Percentiles rank a stretch among this genome's conserved stretches.
Evolutionary conservation across 2,888 invertebrate species (phyloP).

Genomic region (Mechanitis mazaeus): DNA sequence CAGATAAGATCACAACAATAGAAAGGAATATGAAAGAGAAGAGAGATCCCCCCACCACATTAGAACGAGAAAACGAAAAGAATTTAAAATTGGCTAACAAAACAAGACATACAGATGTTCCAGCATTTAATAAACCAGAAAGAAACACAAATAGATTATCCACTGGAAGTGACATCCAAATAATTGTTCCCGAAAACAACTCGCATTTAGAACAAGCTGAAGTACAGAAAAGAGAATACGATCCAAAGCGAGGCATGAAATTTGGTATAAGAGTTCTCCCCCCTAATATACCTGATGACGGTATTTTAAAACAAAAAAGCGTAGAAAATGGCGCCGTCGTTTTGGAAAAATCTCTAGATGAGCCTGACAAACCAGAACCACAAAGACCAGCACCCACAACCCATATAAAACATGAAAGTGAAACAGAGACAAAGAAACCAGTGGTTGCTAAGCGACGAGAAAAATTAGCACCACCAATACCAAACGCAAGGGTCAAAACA

Average conservation of each 20-base stretch:
- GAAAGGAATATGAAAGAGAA: constrained; percentile 70
- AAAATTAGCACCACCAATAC: constrained; percentile 69
- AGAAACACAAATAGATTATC: constrained; percentile 61
- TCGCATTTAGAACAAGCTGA: constrained; percentile 65
- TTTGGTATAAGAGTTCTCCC: constrained; percentile 83
- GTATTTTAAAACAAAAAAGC: constrained; percentile 64
- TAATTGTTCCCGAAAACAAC: constrained; percentile 62
- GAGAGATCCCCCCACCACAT: constrained; percentile 57
- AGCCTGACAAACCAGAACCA: constrained; percentile 62
- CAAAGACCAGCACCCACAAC: constrained; percentile 50
- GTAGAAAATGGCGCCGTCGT: constrained; percentile 61
- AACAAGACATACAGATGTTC: constrained; percentile 55
- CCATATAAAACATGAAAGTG: constrained; percentile 73
- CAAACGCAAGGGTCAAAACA: constrained; percentile 62
- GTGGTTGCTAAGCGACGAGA: constrained; percentile 73
- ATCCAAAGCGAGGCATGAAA: constrained; percentile 78
- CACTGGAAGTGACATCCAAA: constrained; percentile 58
- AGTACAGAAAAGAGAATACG: constrained; percentile 74
- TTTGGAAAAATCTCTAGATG: constrained; percentile 56
- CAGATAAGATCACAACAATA: constrained; percentile 68
- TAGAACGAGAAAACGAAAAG: constrained; percentile 72
- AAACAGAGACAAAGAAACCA: constrained; percentile 65
- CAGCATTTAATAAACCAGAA: constrained; percentile 56
- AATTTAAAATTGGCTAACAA: constrained; percentile 62
- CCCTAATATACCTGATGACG: constrained; percentile 73